Conservation (phyloP, 2,888 invertebrate species). For the Caenorhabditis plicata region DNA sequence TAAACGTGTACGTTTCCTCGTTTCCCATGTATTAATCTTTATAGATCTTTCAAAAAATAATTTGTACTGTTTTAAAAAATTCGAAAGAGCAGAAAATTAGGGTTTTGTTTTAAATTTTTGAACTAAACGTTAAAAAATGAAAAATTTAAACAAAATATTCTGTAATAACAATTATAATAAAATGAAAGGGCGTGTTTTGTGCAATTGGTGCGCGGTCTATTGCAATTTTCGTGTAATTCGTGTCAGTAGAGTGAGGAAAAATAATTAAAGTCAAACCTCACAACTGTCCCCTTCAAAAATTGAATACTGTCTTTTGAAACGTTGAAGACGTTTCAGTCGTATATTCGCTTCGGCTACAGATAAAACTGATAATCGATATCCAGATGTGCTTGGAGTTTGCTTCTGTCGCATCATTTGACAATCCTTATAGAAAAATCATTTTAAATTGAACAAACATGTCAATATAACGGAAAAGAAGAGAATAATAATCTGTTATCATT, state of each 20-base stretch:
- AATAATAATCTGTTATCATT: no score
- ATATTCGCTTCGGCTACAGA: constrained; percentile 16
- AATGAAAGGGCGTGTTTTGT: background rate
- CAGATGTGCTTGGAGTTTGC: constrained; percentile 22
- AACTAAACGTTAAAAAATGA: no score
- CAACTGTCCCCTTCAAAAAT: background rate
- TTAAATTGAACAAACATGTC: no score
- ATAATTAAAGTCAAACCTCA: background rate
- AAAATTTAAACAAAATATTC: background rate
- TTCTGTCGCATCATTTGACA: no score
- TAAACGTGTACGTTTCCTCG: no score
- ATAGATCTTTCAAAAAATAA: no score
- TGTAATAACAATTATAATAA: background rate
- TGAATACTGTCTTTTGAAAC: constrained; percentile 8
- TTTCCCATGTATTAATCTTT: no score
- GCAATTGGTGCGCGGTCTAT: background rate
- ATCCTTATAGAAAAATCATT: no score
- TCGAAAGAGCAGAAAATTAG: no score
- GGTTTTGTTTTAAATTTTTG: no score
- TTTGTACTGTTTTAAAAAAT: no score
- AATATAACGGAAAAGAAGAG: no score
- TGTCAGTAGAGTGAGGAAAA: background rate
- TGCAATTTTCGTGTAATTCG: background rate
- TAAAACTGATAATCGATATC: constrained; percentile 3
- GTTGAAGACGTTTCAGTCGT: constrained; percentile 16